Percentiles rank a stretch among this genome's conserved stretches.
Conservation (phyloP, 1,140 invertebrate species). For the Drosophila melanogaster region DNA sequence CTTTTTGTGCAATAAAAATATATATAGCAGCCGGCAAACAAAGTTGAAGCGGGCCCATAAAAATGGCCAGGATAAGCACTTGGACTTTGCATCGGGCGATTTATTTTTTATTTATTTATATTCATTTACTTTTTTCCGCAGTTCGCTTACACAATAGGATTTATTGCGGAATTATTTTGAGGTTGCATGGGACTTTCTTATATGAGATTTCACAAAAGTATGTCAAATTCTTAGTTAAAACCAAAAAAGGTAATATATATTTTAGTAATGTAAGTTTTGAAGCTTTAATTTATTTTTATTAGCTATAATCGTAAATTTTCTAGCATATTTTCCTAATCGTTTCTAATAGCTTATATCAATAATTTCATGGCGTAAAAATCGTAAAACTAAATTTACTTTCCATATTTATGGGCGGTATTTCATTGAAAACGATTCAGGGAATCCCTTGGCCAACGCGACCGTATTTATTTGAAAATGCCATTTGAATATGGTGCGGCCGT, state of each 20-base stretch:
- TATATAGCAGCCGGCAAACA: conserved; percentile 34
- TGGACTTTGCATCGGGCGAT: conserved; percentile 79
- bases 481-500: conserved; percentile 75
- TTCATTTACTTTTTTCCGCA: conserved; percentile 28
- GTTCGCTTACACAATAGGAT: conserved; percentile 45
- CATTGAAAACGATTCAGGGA: conserved; percentile 38
- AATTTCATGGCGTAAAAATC: conserved; percentile 26
- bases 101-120: conserved; percentile 61
- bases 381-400: conserved; percentile 36
- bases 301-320: not conserved
- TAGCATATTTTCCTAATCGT: conserved; percentile 25
- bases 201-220: not conserved
- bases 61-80: conserved; percentile 76
- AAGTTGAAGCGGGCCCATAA: conserved; percentile 62
- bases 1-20: conserved; percentile 51
- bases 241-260: not conserved
- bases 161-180: conserved; percentile 25
- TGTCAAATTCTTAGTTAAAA: no score
- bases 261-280: not conserved
- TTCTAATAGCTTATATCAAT: conserved; percentile 27
- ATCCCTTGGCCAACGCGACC: conserved; percentile 44
- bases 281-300: not conserved
- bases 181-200: not conserved
- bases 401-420: conserved; percentile 11
- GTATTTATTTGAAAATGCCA: conserved; percentile 64